These are phyloP conservation scores for Chroicocephalus ridibundus DNA, from an alignment of 2,113 vertebrate genomes.

Conservation along the genomic window DNA sequence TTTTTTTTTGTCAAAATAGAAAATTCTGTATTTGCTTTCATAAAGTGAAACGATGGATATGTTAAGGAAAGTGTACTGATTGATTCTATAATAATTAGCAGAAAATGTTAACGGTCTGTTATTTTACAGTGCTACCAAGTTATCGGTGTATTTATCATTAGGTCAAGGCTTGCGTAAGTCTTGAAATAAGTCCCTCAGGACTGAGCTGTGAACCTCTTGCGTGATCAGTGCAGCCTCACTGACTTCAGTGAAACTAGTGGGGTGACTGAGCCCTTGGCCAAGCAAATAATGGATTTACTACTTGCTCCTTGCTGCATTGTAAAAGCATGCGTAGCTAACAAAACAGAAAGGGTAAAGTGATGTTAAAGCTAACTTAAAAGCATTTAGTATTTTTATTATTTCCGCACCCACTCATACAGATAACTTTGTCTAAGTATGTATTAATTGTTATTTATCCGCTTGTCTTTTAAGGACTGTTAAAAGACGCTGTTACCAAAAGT, in stretches of 20 bases:
- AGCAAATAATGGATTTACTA: not conserved
- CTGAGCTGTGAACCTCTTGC: not conserved
- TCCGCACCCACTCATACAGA: not conserved
- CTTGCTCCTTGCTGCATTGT: not conserved
- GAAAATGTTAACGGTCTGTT: not conserved
- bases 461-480: not conserved
- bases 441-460: accelerated
- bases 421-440: not conserved
- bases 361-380: not conserved
- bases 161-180: not conserved
- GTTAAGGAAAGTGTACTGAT: not conserved
- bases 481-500: not conserved
- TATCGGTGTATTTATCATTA: not conserved
- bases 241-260: not conserved
- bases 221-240: not conserved
- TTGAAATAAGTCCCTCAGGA: not conserved
- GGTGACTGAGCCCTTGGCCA: not conserved
- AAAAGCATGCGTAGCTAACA: accelerated
- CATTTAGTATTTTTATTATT: not conserved
- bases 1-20: not conserved
- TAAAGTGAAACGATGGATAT: not conserved
- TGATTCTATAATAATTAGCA: not conserved
- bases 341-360: not conserved
- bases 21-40: not conserved
- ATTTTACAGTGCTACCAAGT: not conserved